Base-by-base conservation (phyloP, 2,797 vertebrate species). In the Luscinia megarhynchos region DNA sequence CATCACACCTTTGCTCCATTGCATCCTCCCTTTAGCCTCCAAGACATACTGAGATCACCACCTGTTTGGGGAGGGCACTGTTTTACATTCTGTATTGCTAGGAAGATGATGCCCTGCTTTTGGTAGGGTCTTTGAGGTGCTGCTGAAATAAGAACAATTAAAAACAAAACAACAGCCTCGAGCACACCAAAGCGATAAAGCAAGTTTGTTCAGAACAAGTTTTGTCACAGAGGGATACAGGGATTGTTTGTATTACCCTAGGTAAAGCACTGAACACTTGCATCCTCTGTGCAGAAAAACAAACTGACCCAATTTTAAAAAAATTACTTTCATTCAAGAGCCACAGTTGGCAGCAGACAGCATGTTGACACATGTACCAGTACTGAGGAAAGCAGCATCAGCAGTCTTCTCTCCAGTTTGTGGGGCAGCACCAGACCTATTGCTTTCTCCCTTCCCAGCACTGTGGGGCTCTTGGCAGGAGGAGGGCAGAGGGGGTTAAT, bases 141-240 rank as follows among this genome's bases (percentile, higher is more conserved):
- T 93, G 20, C 78, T 93, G 61, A 69, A 93, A 62, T 51, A 76
- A 73, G 80, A 91, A 38, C 61, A 79, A 90, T 76, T 87, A 57
- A 76, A 91, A 95, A 0, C 32, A 36, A 51, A 87, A 29, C 54
- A 80, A 68, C n/a, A 81, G 87, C 87, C 82, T 89, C 0, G 0
- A 72, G 82, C 58, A 36, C 41, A 40, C 5, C 7, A 3, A 87
- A 84, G 59, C 0, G 2, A 92, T 78, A 72, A 57, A 92, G 32
- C 84, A 75, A 66, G 54, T 84, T 94, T 89, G 23, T 84, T 91
- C 45, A 59, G 57, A 80, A 34, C 27, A 45, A 62, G 41, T 7
- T 55, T 29, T 51, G 24, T 91, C 54, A 26, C 48, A 58, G 51
- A 81, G 48, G 24, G 15, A 58, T 55, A 15, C 23, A 45, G 43